Conservation (phyloP, 64 coral and sea anemone species). For the Pocillopora verrucosa region DNA sequence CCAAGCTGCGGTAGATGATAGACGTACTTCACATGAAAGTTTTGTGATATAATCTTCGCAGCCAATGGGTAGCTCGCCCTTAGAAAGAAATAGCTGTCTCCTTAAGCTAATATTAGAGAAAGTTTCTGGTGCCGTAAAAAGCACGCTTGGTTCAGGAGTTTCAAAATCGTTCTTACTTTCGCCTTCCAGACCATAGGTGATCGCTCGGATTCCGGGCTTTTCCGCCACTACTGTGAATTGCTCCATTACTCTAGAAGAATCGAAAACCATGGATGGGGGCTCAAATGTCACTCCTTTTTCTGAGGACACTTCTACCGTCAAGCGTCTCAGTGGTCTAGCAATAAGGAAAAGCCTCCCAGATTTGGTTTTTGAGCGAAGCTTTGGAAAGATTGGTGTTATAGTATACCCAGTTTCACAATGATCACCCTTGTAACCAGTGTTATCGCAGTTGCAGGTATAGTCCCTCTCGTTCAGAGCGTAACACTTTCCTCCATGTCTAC, state of each 20-base stretch:
- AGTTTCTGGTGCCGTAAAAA: slow-evolving; percentile 36
- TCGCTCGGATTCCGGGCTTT: slow-evolving; percentile 31
- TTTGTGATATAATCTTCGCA: slow-evolving; percentile 18
- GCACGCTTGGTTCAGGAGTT: slow-evolving; percentile 8
- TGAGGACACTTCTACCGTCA: neutral
- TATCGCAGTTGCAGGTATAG: slow-evolving; percentile 20
- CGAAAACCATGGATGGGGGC: neutral
- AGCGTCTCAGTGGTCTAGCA: neutral
- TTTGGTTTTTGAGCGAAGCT: neutral
- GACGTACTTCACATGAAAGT: neutral
- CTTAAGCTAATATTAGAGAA: neutral
- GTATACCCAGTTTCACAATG: slow-evolving; percentile 20
- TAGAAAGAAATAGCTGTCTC: neutral
- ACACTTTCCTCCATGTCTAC: slow-evolving; percentile 24
- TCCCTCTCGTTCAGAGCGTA: neutral
- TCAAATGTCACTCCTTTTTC: neutral
- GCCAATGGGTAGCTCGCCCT: slow-evolving; percentile 37
- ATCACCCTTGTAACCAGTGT: slow-evolving; percentile 36
- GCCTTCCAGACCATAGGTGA: slow-evolving; percentile 46
- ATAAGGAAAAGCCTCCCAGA: neutral
- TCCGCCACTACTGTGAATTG: slow-evolving; percentile 28
- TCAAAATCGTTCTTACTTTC: slow-evolving; percentile 21
- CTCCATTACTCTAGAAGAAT: neutral
- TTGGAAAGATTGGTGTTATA: slow-evolving; percentile 21
- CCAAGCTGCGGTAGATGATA: neutral